Percentiles rank a stretch among this genome's conserved stretches.
Evolutionary conservation across 2,888 invertebrate species (phyloP).

Genomic region (Mactromeris polynyma): DNA sequence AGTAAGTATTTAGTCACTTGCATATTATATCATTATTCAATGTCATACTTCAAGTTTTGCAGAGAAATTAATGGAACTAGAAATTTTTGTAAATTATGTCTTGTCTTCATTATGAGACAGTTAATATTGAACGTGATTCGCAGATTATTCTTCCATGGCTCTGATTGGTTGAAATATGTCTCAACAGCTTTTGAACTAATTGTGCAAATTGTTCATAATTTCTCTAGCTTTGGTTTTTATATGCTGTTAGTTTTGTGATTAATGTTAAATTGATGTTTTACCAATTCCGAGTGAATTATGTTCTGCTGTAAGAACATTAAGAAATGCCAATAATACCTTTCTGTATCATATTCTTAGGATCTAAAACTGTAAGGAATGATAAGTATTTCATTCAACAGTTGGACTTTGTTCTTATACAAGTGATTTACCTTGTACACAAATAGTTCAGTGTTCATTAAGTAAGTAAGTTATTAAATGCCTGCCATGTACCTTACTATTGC

Average conservation of each 20-base stretch:
- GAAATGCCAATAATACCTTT: too few species aligned
- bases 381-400: not conserved
- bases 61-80: not conserved
- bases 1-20: slow-evolving; percentile 5
- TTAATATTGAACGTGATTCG: not conserved
- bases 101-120: not conserved
- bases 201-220: not conserved
- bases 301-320: too few species aligned
- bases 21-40: slow-evolving; percentile 10
- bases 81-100: not conserved
- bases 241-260: not conserved
- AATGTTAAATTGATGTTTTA: not conserved
- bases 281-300: not conserved
- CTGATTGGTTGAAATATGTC: not conserved
- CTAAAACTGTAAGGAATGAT: not conserved
- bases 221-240: not conserved
- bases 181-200: not conserved
- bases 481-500: not conserved
- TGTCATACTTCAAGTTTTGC: not conserved
- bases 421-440: not conserved
- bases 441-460: too few species aligned
- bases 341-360: too few species aligned
- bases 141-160: not conserved
- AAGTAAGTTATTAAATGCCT: not conserved
- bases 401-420: not conserved